Percentiles rank a stretch among this genome's conserved stretches.
phyloP scores from a whole-genome alignment of 2,113 vertebrate species.

The Colossoma macropomum region DNA sequence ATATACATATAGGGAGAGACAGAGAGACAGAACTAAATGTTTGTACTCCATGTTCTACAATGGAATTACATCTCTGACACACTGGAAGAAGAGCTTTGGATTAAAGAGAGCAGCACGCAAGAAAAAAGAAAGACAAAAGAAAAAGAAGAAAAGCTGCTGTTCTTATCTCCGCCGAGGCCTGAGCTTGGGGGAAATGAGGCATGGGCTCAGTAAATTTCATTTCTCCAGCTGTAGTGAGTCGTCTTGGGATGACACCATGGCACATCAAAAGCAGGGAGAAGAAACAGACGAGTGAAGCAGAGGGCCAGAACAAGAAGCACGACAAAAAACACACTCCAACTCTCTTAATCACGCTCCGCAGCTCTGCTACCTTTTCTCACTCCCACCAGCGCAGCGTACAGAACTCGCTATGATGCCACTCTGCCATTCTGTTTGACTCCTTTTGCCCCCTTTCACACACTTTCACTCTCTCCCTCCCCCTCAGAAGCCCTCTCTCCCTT shows the following conservation, averaged over 20 bases:
- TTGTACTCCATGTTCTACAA: constrained; percentile 22
- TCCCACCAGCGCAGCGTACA: not conserved
- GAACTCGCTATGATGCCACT: not conserved
- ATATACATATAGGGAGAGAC: too few relatives aligned
- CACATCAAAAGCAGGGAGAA: not conserved
- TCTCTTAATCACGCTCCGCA: not conserved
- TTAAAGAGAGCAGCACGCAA: constrained; percentile 3
- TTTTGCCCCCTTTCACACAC: not conserved
- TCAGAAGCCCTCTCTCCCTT: not conserved
- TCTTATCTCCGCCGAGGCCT: constrained; percentile 47
- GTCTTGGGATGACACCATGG: not conserved
- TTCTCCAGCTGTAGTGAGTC: constrained; percentile 31
- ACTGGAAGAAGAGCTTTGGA: not conserved
- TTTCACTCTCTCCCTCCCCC: not conserved
- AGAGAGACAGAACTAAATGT: not conserved
- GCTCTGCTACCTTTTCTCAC: not conserved
- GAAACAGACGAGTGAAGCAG: not conserved
- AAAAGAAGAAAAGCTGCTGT: constrained; percentile 44
- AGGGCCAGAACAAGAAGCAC: not conserved
- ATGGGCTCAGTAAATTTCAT: constrained; percentile 26
- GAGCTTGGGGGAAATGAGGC: constrained; percentile 26
- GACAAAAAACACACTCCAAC: not conserved
- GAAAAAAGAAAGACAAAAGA: constrained; percentile 33
- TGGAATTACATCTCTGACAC: constrained; percentile 27
- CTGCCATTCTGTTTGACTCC: not conserved